These are phyloP conservation scores for Ephydatia muelleri DNA, from an alignment of 37 sponge, comb jelly and placozoan genomes.

Conservation along the genomic window DNA sequence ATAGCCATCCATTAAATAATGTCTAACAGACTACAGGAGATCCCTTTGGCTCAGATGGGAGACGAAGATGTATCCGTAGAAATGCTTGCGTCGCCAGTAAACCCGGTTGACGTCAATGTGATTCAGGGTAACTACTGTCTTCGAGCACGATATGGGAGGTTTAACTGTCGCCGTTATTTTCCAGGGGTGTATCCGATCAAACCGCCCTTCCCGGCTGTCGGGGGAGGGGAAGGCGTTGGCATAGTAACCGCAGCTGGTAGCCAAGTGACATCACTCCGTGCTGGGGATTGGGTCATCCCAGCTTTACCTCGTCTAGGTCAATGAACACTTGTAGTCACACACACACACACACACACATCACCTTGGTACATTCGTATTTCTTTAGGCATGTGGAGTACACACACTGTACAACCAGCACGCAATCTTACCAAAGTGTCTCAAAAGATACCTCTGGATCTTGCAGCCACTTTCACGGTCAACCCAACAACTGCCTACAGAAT, in stretches of 20 bases:
- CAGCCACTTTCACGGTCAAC: conserved; percentile 84
- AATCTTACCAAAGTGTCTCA: conserved; percentile 52
- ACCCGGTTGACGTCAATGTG: conserved; percentile 90
- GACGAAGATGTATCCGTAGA: conserved; percentile 68
- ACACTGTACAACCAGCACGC: conserved; percentile 27
- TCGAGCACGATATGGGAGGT: not conserved
- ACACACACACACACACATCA: not conserved
- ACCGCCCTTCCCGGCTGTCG: conserved; percentile 75
- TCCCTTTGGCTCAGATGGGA: conserved; percentile 24
- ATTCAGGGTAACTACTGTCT: conserved; percentile 68
- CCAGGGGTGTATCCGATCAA: conserved; percentile 82
- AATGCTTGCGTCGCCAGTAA: conserved; percentile 79
- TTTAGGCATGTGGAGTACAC: conserved; percentile 82
- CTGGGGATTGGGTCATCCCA: conserved; percentile 85
- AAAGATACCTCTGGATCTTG: conserved; percentile 46
- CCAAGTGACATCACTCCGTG: conserved; percentile 33
- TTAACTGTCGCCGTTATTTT: not conserved
- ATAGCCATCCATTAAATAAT: not conserved
- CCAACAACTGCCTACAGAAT: conserved; percentile 94
- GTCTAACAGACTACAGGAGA: not conserved
- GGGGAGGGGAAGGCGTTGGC: conserved; percentile 91
- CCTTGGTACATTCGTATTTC: not conserved
- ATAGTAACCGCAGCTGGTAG: conserved; percentile 68
- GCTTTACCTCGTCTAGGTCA: conserved; percentile 71
- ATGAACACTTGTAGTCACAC: not conserved